phyloP scores from a whole-genome alignment of 1,140 invertebrate genomes.

The Schlechtendalia chinensis region DNA sequence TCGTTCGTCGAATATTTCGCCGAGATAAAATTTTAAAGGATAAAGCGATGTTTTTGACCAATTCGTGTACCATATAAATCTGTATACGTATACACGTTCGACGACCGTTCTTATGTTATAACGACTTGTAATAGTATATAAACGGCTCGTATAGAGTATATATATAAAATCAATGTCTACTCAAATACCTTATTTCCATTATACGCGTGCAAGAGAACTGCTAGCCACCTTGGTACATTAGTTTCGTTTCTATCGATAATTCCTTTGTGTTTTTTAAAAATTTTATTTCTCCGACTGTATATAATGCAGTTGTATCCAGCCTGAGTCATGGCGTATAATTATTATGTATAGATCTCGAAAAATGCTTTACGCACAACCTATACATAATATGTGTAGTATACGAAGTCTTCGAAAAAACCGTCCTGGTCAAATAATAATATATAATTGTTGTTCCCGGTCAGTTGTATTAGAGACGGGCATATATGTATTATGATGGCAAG shows the following conservation, averaged over 20 bases:
- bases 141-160: background rate
- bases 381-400: background rate
- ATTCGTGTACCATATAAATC: too few relatives aligned
- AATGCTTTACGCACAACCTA: background rate
- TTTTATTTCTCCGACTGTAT: background rate
- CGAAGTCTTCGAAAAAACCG: background rate
- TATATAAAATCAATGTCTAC: background rate
- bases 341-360: conserved; percentile 7
- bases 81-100: too few relatives aligned
- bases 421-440: conserved; percentile 22
- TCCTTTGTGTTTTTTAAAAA: conserved; percentile 10
- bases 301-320: conserved; percentile 6
- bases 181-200: background rate
- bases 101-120: too few relatives aligned
- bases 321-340: conserved; percentile 42
- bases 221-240: background rate
- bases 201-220: background rate
- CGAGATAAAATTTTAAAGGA: too few relatives aligned
- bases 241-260: conserved; percentile 18
- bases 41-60: too few relatives aligned
- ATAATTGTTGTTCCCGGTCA: conserved; percentile 7
- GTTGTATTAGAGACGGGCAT: background rate
- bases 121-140: too few relatives aligned
- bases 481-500: background rate
- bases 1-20: too few relatives aligned